Conservation (phyloP, 2,888 invertebrate genomes). For the Tromatobia lineatoria region DNA sequence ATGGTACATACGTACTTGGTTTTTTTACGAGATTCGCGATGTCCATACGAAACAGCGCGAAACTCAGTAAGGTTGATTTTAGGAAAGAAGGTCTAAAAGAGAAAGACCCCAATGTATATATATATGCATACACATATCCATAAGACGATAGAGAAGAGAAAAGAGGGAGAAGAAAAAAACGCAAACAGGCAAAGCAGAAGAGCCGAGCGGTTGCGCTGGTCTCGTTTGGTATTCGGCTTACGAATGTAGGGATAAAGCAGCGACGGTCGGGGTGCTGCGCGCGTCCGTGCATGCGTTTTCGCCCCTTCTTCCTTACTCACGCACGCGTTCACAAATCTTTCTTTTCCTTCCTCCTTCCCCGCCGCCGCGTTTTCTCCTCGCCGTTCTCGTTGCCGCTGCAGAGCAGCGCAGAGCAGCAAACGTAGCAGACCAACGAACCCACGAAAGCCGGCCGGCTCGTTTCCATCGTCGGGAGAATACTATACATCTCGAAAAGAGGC, state of each 20-base stretch:
- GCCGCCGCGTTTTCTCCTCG: conserved; percentile 49
- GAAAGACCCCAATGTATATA: neutral
- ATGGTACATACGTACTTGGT: too few relatives aligned
- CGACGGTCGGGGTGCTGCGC: conserved; percentile 58
- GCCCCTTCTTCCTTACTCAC: conserved; percentile 48
- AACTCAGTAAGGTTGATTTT: neutral
- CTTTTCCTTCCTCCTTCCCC: conserved; percentile 45
- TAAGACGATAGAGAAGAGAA: neutral
- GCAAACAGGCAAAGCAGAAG: neutral
- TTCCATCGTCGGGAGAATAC: conserved; percentile 52
- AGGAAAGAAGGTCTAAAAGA: neutral
- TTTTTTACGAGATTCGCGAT: neutral
- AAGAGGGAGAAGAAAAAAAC: neutral
- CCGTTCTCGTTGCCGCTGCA: conserved; percentile 28
- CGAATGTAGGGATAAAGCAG: conserved; percentile 72
- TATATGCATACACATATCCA: neutral
- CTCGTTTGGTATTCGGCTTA: conserved; percentile 74
- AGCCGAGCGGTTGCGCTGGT: conserved; percentile 55
- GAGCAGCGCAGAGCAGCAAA: neutral
- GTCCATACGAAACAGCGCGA: neutral
- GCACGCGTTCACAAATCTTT: conserved; percentile 60
- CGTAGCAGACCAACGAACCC: conserved; percentile 47
- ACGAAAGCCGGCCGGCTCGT: conserved; percentile 68
- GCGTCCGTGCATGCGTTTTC: conserved; percentile 67
- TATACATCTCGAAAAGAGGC: conserved; percentile 49